A percentile compares a stretch with the other conserved stretches of the same genome.
Evolutionary conservation across 2,797 vertebrate genomes (phyloP).

Genomic region (Myotis findleyi): DNA sequence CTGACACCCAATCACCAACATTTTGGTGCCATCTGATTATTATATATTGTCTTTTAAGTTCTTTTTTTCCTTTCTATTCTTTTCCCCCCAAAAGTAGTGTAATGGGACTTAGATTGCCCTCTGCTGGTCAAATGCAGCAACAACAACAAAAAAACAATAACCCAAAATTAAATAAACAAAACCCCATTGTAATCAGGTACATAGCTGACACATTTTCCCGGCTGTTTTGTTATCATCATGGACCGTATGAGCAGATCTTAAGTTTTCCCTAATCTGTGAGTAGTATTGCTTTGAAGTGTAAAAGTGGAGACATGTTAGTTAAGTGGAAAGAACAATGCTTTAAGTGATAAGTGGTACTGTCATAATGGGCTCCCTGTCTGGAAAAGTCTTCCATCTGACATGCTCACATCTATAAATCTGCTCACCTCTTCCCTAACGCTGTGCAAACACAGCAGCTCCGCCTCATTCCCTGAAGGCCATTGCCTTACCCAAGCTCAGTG

Average conservation of each 20-base stretch:
- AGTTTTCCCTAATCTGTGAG: background rate
- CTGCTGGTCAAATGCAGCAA: conserved; percentile 66
- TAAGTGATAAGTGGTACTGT: background rate
- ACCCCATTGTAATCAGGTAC: background rate
- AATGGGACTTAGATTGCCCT: conserved; percentile 67
- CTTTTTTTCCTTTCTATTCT: background rate
- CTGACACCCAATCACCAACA: background rate
- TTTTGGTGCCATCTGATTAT: background rate
- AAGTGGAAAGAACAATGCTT: background rate
- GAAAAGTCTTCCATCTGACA: background rate
- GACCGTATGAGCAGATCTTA: background rate
- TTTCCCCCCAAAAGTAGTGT: background rate
- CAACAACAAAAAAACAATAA: background rate
- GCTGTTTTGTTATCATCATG: background rate
- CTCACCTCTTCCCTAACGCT: background rate
- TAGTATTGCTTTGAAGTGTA: background rate
- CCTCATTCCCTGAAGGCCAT: background rate
- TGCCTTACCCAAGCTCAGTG: background rate
- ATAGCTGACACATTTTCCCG: background rate
- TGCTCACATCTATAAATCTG: background rate
- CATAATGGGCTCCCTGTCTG: background rate
- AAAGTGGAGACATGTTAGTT: background rate
- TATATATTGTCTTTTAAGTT: background rate
- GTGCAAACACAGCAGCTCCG: background rate
- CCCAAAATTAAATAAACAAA: background rate